These are phyloP conservation scores for Scaptomyza pallida DNA, from an alignment of 1,140 invertebrate species.

Conservation along the genomic window DNA sequence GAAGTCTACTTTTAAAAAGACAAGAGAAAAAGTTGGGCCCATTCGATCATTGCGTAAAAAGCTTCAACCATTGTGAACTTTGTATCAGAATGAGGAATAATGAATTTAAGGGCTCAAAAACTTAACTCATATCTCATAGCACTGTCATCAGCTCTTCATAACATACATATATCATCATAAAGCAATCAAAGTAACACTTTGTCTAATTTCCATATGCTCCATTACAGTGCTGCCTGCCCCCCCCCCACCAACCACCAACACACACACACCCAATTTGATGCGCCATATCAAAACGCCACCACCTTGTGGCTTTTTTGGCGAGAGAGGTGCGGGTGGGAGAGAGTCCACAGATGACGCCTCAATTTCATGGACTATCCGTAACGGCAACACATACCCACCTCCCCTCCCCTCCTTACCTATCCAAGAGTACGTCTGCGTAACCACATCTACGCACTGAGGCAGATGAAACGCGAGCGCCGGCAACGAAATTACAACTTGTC, in stretches of 20 bases:
- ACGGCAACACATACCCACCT: conserved; percentile 1
- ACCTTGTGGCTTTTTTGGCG: conserved; percentile 26
- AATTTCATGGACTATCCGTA: conserved; percentile 55
- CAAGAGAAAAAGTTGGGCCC: neutral
- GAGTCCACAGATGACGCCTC: conserved; percentile 59
- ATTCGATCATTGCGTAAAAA: neutral
- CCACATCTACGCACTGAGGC: conserved; percentile 42
- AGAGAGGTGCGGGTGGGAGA: neutral
- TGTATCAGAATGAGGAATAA: no score
- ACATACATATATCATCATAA: neutral
- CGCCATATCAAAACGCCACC: conserved; percentile 37
- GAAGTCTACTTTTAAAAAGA: conserved; percentile 15
- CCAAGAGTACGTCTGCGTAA: neutral
- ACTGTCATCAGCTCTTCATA: neutral
- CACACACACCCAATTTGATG: conserved; percentile 32
- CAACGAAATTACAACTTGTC: conserved; percentile 83
- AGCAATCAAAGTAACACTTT: neutral
- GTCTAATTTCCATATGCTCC: conserved; percentile 12
- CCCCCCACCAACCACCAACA: neutral
- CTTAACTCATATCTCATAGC: no score
- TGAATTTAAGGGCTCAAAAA: no score
- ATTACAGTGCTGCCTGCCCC: neutral
- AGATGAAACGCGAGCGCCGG: conserved; percentile 59
- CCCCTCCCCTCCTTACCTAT: neutral
- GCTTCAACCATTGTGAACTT: conserved; percentile 17